Evolutionary conservation across 1,140 invertebrate species (phyloP), one percentile per base, ranked within the genome.

Genomic region (Drosophila sp.): DNA sequence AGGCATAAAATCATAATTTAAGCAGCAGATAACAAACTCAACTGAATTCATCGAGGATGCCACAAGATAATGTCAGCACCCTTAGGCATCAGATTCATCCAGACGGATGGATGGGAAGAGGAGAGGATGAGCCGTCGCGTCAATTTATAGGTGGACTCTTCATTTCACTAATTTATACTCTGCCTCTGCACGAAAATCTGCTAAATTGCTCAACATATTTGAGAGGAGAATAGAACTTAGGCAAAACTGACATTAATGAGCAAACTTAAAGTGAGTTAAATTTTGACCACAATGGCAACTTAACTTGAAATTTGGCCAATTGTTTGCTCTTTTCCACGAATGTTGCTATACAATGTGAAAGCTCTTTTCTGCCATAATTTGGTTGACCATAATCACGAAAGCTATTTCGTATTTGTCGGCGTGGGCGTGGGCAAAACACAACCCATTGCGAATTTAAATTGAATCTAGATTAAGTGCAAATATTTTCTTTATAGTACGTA

Each of bases 331-430:
- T 38, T 1, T 4, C 1, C 17, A 17, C 11, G 7, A 25, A 66
- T 70, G 66, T 72, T 72, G 17, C 32, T n/a, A 65, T 1, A 58
- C 7, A 38, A 50, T 8, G 4, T 0, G 27, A 25, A 50, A 50
- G 44, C 44, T 50, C 6, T 50, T 2, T 25, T 50, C 3, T 50
- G 44, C 44, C 33, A 60, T 17, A 35, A 71, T 63, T 50, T 50
- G 6, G 70, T 63, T 71, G 67, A 35, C 70, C 7, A 72, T 72
- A 72, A 72, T 11, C 23, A 33, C 32, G 47, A 72, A 73, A 73
- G 69, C 69, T 71, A 1, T 6, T 29, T 57, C 68, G 55, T 38
- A 25, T 50, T 35, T 7, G 3, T 4, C 27, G 5, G 1, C 7
- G 23, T 50, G 25, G 7, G 7, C 44, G 23, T 17, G 7, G 27